Conservation (phyloP, 1,140 invertebrate genomes). For the Capitella teleta region DNA sequence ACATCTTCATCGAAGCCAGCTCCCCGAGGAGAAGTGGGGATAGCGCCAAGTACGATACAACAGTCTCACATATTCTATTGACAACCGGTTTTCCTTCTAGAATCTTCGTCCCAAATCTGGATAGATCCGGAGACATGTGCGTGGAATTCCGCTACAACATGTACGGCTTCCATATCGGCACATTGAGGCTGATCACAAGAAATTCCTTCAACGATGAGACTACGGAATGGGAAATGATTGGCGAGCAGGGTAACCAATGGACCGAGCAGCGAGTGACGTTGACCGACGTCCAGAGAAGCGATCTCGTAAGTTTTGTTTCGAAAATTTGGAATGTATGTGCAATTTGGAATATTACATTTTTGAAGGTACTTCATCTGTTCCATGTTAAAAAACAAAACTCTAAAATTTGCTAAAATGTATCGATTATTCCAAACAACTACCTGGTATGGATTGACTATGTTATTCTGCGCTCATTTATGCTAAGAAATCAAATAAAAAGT, state of each 20-base stretch:
- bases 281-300: background rate
- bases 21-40: constrained; percentile 22
- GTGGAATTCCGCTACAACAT: constrained; percentile 39
- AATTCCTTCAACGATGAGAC: background rate
- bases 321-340: background rate
- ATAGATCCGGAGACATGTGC: constrained; percentile 14
- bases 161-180: constrained; percentile 26
- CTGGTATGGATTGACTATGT: background rate
- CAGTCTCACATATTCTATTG: background rate
- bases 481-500: no score
- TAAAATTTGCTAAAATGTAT: background rate
- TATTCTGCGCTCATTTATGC: background rate
- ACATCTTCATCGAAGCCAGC: constrained; percentile 34
- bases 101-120: background rate
- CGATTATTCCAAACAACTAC: background rate
- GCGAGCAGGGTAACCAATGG: constrained; percentile 32
- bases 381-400: background rate
- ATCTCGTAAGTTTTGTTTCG: background rate
- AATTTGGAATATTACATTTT: background rate
- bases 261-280: constrained; percentile 12
- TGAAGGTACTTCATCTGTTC: background rate
- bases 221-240: constrained; percentile 17
- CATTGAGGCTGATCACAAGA: background rate
- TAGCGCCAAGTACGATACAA: constrained; percentile 20
- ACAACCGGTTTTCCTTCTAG: background rate